Conservation (phyloP, 2,797 vertebrate genomes). For the Novumbra hubbsi region DNA sequence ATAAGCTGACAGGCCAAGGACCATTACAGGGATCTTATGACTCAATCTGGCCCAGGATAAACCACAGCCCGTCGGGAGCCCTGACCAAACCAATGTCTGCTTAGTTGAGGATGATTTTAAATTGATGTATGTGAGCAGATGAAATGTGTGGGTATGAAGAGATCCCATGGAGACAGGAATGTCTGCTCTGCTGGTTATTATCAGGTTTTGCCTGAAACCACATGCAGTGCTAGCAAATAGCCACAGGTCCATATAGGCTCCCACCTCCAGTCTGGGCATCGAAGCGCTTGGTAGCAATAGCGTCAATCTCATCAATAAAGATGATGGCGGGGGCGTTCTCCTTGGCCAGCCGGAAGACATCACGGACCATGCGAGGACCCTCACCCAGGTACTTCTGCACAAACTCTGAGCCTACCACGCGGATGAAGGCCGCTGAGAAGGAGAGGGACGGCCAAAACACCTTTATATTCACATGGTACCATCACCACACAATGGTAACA, state of each 20-base stretch:
- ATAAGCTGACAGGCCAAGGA: neutral
- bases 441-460: neutral
- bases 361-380: constrained; percentile 92
- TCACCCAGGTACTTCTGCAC: constrained; percentile 97
- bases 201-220: neutral
- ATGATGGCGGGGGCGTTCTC: constrained; percentile 96
- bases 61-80: neutral
- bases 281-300: constrained; percentile 94
- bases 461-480: neutral
- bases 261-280: constrained; percentile 92
- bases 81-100: neutral
- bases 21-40: neutral
- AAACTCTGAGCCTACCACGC: constrained; percentile 93
- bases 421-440: constrained; percentile 88
- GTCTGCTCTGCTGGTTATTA: neutral
- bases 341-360: constrained; percentile 95
- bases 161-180: neutral
- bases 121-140: neutral
- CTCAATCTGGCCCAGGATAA: neutral
- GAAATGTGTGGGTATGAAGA: neutral
- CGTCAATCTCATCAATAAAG: constrained; percentile 96
- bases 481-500: neutral
- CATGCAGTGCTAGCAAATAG: neutral
- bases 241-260: neutral
- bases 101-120: neutral